phyloP scores from a whole-genome alignment of 2,113 vertebrate genomes.

The Cygnus atratus region DNA sequence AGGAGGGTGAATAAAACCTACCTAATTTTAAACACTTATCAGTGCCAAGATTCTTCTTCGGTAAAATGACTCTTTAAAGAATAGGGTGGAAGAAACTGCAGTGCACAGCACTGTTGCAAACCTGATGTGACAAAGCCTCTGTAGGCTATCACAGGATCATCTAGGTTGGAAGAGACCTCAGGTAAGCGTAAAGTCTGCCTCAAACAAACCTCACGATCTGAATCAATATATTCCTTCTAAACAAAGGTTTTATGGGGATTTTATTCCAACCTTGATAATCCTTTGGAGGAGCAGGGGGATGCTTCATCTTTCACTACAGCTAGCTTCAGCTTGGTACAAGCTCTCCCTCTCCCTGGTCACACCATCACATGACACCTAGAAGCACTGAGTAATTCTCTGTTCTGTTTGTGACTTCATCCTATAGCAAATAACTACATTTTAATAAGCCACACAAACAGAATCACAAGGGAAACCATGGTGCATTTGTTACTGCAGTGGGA shows the following conservation, averaged over 20 bases:
- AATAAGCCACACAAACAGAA: conserved; percentile 5
- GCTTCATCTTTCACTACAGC: neutral
- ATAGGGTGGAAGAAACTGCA: neutral
- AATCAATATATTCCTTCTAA: neutral
- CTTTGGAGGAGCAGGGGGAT: neutral
- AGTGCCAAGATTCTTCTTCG: neutral
- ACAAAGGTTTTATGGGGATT: neutral
- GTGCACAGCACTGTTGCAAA: rapidly evolving
- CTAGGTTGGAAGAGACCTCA: neutral
- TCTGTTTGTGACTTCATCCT: conserved; percentile 44
- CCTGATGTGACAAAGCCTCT: rapidly evolving
- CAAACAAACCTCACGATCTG: neutral
- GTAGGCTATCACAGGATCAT: too few relatives aligned
- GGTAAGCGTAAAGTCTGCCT: neutral
- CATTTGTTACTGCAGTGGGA: neutral
- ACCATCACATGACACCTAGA: conserved; percentile 19
- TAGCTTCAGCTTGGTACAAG: conserved; percentile 46
- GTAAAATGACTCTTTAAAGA: neutral
- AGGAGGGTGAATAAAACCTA: too few relatives aligned
- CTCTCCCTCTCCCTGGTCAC: conserved; percentile 20
- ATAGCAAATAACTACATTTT: conserved; percentile 34
- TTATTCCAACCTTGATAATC: neutral
- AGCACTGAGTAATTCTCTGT: conserved; percentile 51
- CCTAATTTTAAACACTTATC: neutral
- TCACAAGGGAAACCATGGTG: neutral